These are phyloP conservation scores for Melanophora roralis DNA, from an alignment of 2,888 invertebrate species.

Conservation along the genomic window DNA sequence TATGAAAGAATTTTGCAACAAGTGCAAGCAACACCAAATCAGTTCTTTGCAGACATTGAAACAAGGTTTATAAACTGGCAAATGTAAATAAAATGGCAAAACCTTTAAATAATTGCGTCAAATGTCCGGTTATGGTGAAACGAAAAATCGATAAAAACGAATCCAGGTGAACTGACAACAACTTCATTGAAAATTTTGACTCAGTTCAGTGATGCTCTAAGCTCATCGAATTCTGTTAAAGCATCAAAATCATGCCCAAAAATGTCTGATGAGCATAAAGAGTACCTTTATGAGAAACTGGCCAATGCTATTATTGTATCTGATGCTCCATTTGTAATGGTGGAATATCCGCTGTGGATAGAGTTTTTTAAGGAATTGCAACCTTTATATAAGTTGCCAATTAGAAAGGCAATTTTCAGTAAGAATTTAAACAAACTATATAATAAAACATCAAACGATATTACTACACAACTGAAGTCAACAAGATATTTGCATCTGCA, in stretches of 20 bases:
- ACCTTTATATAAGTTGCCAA: neutral
- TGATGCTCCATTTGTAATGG: neutral
- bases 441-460: conserved; percentile 6
- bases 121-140: conserved; percentile 34
- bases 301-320: neutral
- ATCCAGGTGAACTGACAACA: conserved; percentile 21
- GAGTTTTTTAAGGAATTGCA: neutral
- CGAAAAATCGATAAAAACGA: conserved; percentile 9
- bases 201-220: conserved; percentile 30
- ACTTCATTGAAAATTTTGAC: conserved; percentile 32
- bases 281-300: conserved; percentile 20
- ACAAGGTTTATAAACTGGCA: conserved; percentile 25
- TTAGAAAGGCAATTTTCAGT: neutral
- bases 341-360: neutral
- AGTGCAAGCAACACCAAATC: conserved; percentile 30
- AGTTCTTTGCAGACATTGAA: conserved; percentile 31
- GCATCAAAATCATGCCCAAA: conserved; percentile 15
- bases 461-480: conserved; percentile 24
- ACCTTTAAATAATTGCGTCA: conserved; percentile 21
- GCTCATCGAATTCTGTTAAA: conserved; percentile 23
- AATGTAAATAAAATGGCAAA: conserved; percentile 20
- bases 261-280: conserved; percentile 28
- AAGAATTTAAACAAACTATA: neutral
- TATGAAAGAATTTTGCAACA: conserved; percentile 33
- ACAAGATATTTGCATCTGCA: conserved; percentile 25